These are phyloP conservation scores for Dicentrarchus labrax DNA, from an alignment of 2,113 vertebrate species.

Conservation along the genomic window DNA sequence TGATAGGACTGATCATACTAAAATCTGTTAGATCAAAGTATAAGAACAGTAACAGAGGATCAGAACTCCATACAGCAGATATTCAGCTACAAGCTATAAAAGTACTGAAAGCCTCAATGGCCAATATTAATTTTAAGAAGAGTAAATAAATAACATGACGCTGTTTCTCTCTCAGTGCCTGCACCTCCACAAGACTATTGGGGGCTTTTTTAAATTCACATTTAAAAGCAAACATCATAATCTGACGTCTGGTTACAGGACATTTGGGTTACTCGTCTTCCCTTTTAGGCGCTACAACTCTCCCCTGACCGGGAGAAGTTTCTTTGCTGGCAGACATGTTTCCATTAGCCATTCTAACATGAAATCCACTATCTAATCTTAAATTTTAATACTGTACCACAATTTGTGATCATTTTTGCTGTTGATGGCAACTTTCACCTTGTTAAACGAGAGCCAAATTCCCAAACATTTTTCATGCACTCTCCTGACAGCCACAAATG, in stretches of 20 bases:
- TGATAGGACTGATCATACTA: background rate
- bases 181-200: background rate
- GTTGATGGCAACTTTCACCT: background rate
- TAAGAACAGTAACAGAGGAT: background rate
- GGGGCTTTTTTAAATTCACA: background rate
- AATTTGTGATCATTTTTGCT: background rate
- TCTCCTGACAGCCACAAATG: slow-evolving; percentile 19
- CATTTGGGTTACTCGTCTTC: too few species aligned
- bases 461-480: background rate
- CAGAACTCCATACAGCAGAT: background rate
- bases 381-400: background rate
- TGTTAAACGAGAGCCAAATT: background rate
- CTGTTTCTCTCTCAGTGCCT: background rate
- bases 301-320: background rate
- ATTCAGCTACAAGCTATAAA: background rate
- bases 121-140: too few species aligned
- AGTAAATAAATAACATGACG: background rate
- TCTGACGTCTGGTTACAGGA: background rate
- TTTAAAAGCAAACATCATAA: too few species aligned
- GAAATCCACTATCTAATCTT: background rate
- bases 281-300: background rate
- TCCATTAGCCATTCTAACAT: background rate
- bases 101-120: background rate
- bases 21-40: background rate
- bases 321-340: background rate